Conservation (phyloP, 1,140 invertebrate species). For the Temnothorax curvispinosus region DNA sequence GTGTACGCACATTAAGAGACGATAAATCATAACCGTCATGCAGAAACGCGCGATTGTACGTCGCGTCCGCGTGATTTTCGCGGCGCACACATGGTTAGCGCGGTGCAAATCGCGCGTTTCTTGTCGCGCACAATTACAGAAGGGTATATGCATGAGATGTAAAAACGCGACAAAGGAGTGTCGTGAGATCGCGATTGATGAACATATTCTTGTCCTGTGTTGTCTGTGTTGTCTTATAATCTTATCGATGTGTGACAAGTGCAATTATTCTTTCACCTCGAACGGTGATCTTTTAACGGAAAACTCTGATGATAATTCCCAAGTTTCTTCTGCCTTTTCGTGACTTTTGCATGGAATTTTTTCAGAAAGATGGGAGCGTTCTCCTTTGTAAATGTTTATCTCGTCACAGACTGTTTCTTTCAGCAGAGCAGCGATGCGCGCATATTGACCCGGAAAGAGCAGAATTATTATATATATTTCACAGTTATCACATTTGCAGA, state of each 20-base stretch:
- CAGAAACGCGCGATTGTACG: conserved; percentile 37
- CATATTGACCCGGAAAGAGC: conserved; percentile 32
- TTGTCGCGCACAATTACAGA: neutral
- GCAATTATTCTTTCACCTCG: conserved; percentile 9
- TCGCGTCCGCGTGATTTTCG: conserved; percentile 39
- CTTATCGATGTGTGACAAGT: neutral
- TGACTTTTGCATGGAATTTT: conserved; percentile 47
- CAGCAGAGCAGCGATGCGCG: conserved; percentile 47
- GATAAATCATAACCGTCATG: conserved; percentile 45
- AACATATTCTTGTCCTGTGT: neutral
- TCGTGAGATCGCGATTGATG: conserved; percentile 9
- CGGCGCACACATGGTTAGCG: neutral
- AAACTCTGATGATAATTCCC: neutral
- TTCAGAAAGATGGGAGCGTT: conserved; percentile 39
- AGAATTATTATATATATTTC: conserved; percentile 29
- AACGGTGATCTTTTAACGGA: neutral
- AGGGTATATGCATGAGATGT: conserved; percentile 7
- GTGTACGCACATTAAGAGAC: conserved; percentile 35
- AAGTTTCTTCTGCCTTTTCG: conserved; percentile 30
- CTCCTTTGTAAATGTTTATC: conserved; percentile 27
- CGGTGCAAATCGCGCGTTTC: conserved; percentile 9
- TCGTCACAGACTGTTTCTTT: conserved; percentile 50
- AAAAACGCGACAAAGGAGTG: neutral
- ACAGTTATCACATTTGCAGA: conserved; percentile 40
- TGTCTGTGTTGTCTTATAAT: neutral